A percentile compares a stretch with the other conserved stretches of the same genome.
Conservation (phyloP, 2,888 invertebrate genomes). For the Mimachlamys varia region DNA sequence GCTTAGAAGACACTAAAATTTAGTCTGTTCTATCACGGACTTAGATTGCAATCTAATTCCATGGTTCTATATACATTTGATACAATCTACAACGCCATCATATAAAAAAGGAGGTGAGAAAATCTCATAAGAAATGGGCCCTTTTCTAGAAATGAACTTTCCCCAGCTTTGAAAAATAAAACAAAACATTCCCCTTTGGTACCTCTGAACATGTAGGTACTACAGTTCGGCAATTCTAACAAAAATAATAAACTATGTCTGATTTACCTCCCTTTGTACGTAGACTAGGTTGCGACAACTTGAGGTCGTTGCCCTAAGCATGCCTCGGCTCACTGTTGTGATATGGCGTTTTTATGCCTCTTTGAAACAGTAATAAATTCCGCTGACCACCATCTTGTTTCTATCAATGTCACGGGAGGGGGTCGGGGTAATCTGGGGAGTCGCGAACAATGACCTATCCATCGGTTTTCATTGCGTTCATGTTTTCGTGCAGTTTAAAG, state of each 20-base stretch:
- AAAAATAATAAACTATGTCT: not conserved
- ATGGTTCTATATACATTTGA: no score
- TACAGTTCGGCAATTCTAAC: not conserved
- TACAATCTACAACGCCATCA: no score
- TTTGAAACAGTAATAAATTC: not conserved
- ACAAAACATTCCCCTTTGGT: not conserved
- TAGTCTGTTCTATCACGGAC: no score
- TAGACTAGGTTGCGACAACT: no score
- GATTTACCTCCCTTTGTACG: not conserved
- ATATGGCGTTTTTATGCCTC: not conserved
- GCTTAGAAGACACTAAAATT: not conserved
- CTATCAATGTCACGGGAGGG: not conserved
- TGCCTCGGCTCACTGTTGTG: not conserved
- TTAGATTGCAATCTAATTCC: no score
- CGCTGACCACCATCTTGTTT: slow-evolving; percentile 27
- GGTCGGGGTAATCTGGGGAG: not conserved
- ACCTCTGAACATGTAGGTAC: not conserved
- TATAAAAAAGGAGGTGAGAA: no score
- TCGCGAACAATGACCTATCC: not conserved
- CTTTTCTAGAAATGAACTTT: no score
- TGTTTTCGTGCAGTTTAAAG: no score
- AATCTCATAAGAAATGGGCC: no score
- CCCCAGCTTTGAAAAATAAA: not conserved
- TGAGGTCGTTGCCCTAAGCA: not conserved
- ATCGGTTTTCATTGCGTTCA: not conserved